Base-by-base conservation (phyloP, 2,797 vertebrate species). In the Galago senegalensis region DNA sequence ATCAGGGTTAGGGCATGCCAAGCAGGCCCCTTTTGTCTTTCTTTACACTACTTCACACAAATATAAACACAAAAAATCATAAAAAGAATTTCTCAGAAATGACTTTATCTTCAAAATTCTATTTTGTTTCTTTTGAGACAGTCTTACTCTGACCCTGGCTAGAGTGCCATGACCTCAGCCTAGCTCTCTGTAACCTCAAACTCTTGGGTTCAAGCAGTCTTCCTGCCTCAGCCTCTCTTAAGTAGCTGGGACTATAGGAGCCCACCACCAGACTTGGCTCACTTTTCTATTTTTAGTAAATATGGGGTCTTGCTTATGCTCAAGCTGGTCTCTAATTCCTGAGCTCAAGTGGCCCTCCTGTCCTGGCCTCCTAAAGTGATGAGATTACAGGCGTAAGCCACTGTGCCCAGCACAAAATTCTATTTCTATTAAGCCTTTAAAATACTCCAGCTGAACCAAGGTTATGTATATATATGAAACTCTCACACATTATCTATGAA, bases 81-180 rank as follows among this genome's bases (percentile, higher is more conserved):
- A 69, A 91, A 67, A 46, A 72, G 7, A 46, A 37, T 46, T 94
- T 82, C 72, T 92, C 21, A 89, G 14, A 12, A 27, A 58, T 87
- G 49, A 29, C 21, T 87, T 92, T 93, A 76, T 81, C 81, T 87
- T 81, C 13, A 93, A 95, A 91, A 40, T 87, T 58, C 23, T 79
- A 12, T 72, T 91, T 93, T 65, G 91, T 93, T 88, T 79, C 20
- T 67, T n/a, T n/a, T 67, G 29, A 17, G 65, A 67, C 31, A n/a
- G 3, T n/a, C 16, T 65, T 3, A 0, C 31, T 67, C 65, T 67
- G 31, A 3, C 82, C 31, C 3, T 1, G 65, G 31, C 65, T 67
- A 18, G 7, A 67, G 16, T n/a, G 31, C 7, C 7, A 8, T n/a
- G 31, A 8, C 7, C 3, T 67, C 7, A 67, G 29, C 31, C 16